These are phyloP conservation scores for Serinus canaria DNA, from an alignment of 2,113 vertebrate species.

Conservation along the genomic window DNA sequence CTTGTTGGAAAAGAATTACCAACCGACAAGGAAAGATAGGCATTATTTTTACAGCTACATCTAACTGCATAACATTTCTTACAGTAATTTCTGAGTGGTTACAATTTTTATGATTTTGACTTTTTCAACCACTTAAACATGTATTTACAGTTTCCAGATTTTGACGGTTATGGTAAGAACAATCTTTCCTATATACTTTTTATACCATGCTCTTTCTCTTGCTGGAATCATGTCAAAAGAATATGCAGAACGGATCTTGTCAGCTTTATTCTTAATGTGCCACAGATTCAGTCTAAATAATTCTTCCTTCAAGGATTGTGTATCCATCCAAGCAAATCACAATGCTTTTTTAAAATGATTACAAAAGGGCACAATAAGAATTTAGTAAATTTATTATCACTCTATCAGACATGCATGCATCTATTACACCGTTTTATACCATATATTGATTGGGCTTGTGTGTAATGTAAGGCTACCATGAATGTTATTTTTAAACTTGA, in stretches of 20 bases:
- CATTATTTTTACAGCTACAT: slow-evolving; percentile 60
- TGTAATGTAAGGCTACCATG: not conserved
- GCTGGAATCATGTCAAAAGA: slow-evolving; percentile 87
- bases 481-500: not conserved
- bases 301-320: slow-evolving; percentile 74
- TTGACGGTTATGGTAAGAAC: slow-evolving; percentile 80
- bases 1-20: slow-evolving; percentile 70
- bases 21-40: slow-evolving; percentile 77
- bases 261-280: slow-evolving; percentile 78
- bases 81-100: slow-evolving; percentile 81
- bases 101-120: slow-evolving; percentile 65
- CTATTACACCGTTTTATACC: slow-evolving; percentile 88
- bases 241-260: slow-evolving; percentile 72
- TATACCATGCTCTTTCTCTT: slow-evolving; percentile 82
- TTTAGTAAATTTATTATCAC: slow-evolving; percentile 79
- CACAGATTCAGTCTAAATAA: slow-evolving; percentile 74
- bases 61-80: slow-evolving; percentile 91
- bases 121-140: slow-evolving; percentile 74
- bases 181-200: slow-evolving; percentile 83
- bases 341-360: slow-evolving; percentile 86
- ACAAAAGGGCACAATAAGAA: slow-evolving; percentile 84
- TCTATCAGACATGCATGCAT: slow-evolving; percentile 90
- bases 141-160: slow-evolving; percentile 75
- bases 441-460: slow-evolving; percentile 48
- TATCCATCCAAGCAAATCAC: slow-evolving; percentile 75